Evolutionary conservation across 2,888 invertebrate species (phyloP).

Genomic region (Norana najaformis): DNA sequence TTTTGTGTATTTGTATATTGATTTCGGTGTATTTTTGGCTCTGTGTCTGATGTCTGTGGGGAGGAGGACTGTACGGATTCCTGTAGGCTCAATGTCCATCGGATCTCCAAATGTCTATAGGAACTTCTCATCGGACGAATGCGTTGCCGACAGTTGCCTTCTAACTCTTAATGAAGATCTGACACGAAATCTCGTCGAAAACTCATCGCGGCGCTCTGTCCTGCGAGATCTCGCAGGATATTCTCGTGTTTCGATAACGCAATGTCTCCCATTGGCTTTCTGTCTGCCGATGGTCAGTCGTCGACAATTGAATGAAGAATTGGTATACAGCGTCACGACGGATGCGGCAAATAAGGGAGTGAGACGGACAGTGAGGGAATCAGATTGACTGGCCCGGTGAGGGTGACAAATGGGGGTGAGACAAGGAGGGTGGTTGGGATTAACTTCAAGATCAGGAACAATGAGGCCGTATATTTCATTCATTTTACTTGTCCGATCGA

Average conservation of each 20-base stretch:
- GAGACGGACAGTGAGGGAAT: neutral
- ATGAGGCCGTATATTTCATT: conserved; percentile 1
- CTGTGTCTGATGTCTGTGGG: neutral
- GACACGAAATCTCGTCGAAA: neutral
- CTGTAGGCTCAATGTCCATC: neutral
- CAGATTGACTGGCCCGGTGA: neutral
- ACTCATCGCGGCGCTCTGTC: no score
- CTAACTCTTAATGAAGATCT: neutral
- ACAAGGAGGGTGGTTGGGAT: neutral
- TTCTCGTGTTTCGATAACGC: no score
- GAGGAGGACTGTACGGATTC: neutral
- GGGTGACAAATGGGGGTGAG: neutral
- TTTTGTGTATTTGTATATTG: no score
- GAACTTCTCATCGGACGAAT: neutral
- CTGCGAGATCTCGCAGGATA: no score
- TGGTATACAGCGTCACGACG: no score
- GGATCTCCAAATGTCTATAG: neutral
- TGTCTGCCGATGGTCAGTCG: no score
- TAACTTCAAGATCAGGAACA: neutral
- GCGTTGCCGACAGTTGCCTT: neutral
- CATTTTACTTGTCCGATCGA: neutral
- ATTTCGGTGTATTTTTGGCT: no score
- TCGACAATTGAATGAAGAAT: no score
- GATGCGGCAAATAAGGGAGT: neutral
- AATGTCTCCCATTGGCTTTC: no score